A percentile compares a stretch with the other conserved stretches of the same genome.
Evolutionary conservation across 2,888 invertebrate species (phyloP).

Genomic region (Lampropteryx suffumata): DNA sequence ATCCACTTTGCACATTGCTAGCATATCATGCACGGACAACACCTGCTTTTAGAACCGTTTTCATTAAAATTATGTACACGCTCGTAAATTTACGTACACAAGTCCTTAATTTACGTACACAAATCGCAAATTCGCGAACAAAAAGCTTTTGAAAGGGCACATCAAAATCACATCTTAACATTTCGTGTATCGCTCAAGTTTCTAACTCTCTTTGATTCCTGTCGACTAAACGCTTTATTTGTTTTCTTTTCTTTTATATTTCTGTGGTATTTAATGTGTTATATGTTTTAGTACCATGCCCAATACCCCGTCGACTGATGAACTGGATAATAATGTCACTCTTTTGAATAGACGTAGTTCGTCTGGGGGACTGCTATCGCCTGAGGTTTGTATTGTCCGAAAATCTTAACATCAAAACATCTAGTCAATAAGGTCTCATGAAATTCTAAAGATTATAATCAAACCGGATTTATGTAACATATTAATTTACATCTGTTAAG

Average conservation of each 20-base stretch:
- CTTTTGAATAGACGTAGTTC: slow-evolving; percentile 88
- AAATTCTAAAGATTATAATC: too few species aligned
- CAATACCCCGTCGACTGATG: slow-evolving; percentile 88
- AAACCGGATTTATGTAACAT: too few species aligned
- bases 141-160: slow-evolving; percentile 20
- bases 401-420: too few species aligned
- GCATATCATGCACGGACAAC: slow-evolving; percentile 29
- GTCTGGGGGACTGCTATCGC: slow-evolving; percentile 91
- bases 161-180: slow-evolving; percentile 26
- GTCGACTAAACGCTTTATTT: slow-evolving; percentile 24
- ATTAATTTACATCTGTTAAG: too few species aligned
- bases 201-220: slow-evolving; percentile 23
- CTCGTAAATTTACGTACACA: slow-evolving; percentile 16
- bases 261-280: slow-evolving; percentile 10
- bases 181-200: slow-evolving; percentile 37
- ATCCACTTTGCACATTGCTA: slow-evolving; percentile 34
- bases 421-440: too few species aligned
- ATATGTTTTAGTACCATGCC: slow-evolving; percentile 83
- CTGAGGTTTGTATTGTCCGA: slow-evolving; percentile 82
- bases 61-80: slow-evolving; percentile 10
- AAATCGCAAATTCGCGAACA: not conserved
- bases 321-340: slow-evolving; percentile 80
- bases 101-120: slow-evolving; percentile 14
- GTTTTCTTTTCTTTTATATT: slow-evolving; percentile 1
- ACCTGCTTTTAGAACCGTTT: slow-evolving; percentile 29